Conservation (phyloP, 1,140 invertebrate genomes). For the Planococcus citri region DNA sequence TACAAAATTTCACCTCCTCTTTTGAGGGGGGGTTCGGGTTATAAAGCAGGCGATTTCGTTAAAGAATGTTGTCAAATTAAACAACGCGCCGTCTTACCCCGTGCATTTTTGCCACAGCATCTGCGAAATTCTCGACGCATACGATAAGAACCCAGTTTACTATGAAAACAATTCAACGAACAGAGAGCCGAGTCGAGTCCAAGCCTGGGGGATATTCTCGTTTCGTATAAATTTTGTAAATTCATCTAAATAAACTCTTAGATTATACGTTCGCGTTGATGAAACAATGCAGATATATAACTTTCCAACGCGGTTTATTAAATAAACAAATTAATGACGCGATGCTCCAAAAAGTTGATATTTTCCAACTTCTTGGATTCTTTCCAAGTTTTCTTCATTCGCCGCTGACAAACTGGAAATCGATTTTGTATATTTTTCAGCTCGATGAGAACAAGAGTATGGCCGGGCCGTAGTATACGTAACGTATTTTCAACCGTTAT, state of each 20-base stretch:
- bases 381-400: background rate
- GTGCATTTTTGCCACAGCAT: too few relatives aligned
- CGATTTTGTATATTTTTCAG: background rate
- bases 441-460: background rate
- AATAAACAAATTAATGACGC: constrained; percentile 1
- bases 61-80: too few relatives aligned
- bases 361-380: background rate
- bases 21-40: too few relatives aligned
- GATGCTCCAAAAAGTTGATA: background rate
- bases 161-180: too few relatives aligned
- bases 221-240: background rate
- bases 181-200: too few relatives aligned
- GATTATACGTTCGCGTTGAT: background rate
- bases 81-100: too few relatives aligned
- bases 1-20: too few relatives aligned
- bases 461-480: too few relatives aligned
- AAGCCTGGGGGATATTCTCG: background rate
- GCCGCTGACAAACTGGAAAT: background rate
- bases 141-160: too few relatives aligned
- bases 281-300: background rate
- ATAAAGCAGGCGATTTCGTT: too few relatives aligned
- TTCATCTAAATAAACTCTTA: background rate
- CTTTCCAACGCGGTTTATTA: constrained; percentile 1
- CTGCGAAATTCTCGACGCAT: too few relatives aligned
- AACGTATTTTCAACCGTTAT: too few relatives aligned